Conservation (phyloP, 1,140 invertebrate species). For the Onthophagus taurus region DNA sequence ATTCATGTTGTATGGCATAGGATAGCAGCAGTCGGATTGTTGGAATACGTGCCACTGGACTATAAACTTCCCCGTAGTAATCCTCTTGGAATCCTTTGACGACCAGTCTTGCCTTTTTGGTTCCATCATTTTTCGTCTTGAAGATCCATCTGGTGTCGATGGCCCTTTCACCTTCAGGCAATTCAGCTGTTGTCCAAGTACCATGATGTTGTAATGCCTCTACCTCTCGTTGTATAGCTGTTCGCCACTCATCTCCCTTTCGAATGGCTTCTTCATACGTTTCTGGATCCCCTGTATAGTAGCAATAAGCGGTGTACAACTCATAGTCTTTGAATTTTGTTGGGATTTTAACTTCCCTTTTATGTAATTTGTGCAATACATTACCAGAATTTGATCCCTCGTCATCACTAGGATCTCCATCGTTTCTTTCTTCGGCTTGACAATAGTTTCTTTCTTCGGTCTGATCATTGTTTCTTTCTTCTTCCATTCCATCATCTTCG, state of each 20-base stretch:
- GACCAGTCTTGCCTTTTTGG: conserved; percentile 25
- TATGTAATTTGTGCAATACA: no score
- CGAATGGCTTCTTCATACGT: background rate
- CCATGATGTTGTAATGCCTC: background rate
- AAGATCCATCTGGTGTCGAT: conserved; percentile 24
- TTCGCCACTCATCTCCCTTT: background rate
- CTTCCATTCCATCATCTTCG: no score
- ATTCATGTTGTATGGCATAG: conserved; percentile 17
- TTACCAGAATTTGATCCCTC: no score
- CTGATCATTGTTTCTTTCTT: no score
- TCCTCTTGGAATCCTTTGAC: conserved; percentile 23
- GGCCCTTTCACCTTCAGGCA: background rate
- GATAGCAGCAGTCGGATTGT: conserved; percentile 18
- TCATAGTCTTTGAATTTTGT: no score
- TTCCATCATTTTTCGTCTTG: conserved; percentile 20
- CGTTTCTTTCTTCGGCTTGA: no score
- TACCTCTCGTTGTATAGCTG: background rate
- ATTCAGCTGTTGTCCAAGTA: background rate
- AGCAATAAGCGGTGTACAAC: no score
- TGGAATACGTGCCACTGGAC: conserved; percentile 24
- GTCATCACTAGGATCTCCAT: no score
- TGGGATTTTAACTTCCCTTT: no score
- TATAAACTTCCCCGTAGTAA: conserved; percentile 20
- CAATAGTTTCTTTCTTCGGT: no score
- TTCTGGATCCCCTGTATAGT: no score